Evolutionary conservation across 1,140 invertebrate genomes (phyloP).

Genomic region (Tetraneura akinire): DNA sequence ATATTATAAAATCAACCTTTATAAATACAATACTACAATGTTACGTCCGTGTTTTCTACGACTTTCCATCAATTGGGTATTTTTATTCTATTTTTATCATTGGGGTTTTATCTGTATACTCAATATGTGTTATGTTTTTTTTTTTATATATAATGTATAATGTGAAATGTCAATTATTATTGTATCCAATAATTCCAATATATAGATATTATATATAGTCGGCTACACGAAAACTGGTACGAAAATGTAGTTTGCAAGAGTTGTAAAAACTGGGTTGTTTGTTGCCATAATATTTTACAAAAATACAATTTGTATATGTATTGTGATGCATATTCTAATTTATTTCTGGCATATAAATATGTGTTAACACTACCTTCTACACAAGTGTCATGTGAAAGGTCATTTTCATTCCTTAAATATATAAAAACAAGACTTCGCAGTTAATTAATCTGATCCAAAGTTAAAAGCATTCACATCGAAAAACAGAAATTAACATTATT

Average conservation of each 20-base stretch:
- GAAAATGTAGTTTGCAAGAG: background rate
- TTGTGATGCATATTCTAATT: slow-evolving; percentile 2
- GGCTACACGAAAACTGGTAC: too few relatives aligned
- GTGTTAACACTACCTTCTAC: background rate
- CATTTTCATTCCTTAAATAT: background rate
- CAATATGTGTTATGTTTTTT: too few relatives aligned
- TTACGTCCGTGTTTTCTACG: too few relatives aligned
- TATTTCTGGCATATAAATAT: slow-evolving; percentile 11
- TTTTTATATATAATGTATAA: too few relatives aligned
- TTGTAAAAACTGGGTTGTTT: slow-evolving; percentile 12
- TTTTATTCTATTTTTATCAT: too few relatives aligned
- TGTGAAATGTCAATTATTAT: too few relatives aligned
- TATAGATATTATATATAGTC: too few relatives aligned
- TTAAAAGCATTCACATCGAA: background rate
- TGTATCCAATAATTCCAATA: too few relatives aligned
- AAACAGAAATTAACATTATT: slow-evolving; percentile 14
- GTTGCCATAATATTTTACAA: slow-evolving; percentile 1
- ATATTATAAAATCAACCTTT: too few relatives aligned
- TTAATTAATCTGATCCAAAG: background rate
- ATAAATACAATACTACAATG: too few relatives aligned
- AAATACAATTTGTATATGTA: background rate
- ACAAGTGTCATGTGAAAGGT: slow-evolving; percentile 10
- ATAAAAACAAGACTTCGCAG: slow-evolving; percentile 9
- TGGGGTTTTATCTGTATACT: too few relatives aligned
- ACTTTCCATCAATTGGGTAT: too few relatives aligned